Evolutionary conservation across 2,113 vertebrate genomes (phyloP), one percentile per base, ranked within the genome.

Genomic region (Vanacampus margaritifer): DNA sequence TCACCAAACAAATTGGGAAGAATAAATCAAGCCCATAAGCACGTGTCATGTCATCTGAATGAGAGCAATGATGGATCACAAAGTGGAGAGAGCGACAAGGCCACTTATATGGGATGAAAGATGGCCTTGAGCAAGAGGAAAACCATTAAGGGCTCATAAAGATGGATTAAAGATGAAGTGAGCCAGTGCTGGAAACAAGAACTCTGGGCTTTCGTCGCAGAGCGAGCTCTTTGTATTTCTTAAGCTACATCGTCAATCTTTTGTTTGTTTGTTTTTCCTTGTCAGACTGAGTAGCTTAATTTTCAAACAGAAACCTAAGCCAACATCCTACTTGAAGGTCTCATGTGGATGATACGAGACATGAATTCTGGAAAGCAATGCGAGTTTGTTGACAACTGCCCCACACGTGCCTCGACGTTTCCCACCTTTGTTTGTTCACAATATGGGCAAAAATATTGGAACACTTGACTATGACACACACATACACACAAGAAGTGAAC

Each of bases 101-200:
- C 69, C 58, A 72, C 74, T 81, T 69, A 56, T 28, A 66, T 46
- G 67, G 70, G 68, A 86, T 74, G 65, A 78, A 86, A 64, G 69
- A 84, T 78, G 48, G 67, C 71, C 67, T 41, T 28, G 36, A 54
- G 67, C 37, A 41, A 68, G 60, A 71, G 68, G 69, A 80, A 78
- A 86, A 48, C 51, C 73, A 81, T 82, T 83, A 78, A 74, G 57
- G 62, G 39, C 64, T 72, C 62, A 51, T 60, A 76, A 50, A 24
- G 67, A 68, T 61, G 69, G 60, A 79, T 77, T 75, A 82, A 75
- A 37, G 58, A 73, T 72, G 41, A 68, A 73, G 67, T 2, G 10
- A 62, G 68, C 3, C 13, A 8, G 50, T 26, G 24, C 35, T 69
- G 37, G 63, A n/a, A 69, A 74, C 16, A 54, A 54, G 23, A 73